Evolutionary conservation across 2,797 vertebrate species (phyloP), one percentile per base, ranked within the genome.

Genomic region (Spatula clypeata): DNA sequence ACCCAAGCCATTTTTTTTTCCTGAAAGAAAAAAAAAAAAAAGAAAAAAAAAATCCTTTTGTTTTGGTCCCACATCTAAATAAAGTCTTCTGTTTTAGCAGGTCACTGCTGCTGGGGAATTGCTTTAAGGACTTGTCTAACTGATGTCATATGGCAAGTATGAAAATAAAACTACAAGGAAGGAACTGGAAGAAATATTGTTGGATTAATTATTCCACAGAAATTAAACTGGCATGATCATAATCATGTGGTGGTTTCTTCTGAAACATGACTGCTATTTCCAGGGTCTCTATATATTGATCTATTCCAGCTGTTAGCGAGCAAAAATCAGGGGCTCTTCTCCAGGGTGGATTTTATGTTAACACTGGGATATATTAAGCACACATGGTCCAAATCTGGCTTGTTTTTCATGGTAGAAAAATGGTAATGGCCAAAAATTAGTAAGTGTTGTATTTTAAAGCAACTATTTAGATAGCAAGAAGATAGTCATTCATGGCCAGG

Each of bases 181-280:
- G 77, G 84, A 92, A 84, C 66, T 73, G 85, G 80, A 93, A 85
- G 67, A 86, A 79, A 91, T 84, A 73, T 65, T n/a, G 45, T n/a
- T 84, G 86, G 79, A 91, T 82, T 92, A 88, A 91, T 86, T 95
- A 82, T 89, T 96, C 87, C 45, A 66, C 44, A 83, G 60, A 96
- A 90, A 88, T 86, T 74, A 76, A 90, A 80, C 24, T 92, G 87
- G 51, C 42, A 84, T 51, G 51, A 92, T 92, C 64, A 32, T 67
- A 86, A 91, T 29, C 14, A 23, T 73, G 53, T 81, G 58, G 38
- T 85, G 79, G 62, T 79, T 95, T 93, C 47, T 81, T 91, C 79
- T 92, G 62, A 90, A 92, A 93, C 71, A 84, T 13, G 49, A 77
- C 61, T 90, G 70, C 75, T 92, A 27, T 91, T 95, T 96, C 40